phyloP scores from a whole-genome alignment of 2,888 invertebrate genomes.

The Leptarthrus brevirostris region DNA sequence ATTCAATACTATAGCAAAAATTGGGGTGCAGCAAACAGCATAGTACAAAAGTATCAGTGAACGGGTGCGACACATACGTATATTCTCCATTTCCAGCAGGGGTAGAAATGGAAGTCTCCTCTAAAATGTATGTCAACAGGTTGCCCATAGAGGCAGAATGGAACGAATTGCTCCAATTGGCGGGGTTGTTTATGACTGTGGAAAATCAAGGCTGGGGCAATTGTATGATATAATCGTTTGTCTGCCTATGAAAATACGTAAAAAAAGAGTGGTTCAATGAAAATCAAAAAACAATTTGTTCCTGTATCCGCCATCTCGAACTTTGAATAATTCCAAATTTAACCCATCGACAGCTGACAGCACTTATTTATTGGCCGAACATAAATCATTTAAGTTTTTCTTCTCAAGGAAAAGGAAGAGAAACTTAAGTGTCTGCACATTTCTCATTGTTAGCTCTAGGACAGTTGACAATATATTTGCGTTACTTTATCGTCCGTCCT shows the following conservation, averaged over 20 bases:
- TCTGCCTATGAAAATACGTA: too few species aligned
- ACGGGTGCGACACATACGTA: conserved; percentile 16
- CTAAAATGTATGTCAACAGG: conserved; percentile 47
- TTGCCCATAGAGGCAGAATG: conserved; percentile 23
- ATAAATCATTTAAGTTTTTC: conserved; percentile 4
- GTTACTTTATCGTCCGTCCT: neutral
- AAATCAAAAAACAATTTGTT: conserved; percentile 4
- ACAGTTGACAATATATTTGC: neutral
- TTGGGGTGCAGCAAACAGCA: conserved; percentile 14
- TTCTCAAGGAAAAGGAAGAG: neutral
- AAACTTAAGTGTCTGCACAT: neutral
- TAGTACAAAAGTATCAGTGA: conserved; percentile 7
- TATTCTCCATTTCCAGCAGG: conserved; percentile 30
- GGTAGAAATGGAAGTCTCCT: conserved; percentile 34
- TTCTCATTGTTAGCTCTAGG: neutral
- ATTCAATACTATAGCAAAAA: conserved; percentile 24
- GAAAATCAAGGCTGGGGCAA: conserved; percentile 12
- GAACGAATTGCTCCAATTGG: conserved; percentile 19
- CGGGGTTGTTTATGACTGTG: neutral
- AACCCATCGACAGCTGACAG: conserved; percentile 13
- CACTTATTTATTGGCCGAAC: conserved; percentile 13
- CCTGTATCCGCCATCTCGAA: neutral
- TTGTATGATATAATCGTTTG: neutral
- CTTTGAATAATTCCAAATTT: neutral
- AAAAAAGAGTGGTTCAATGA: too few species aligned